A percentile compares a stretch with the other conserved stretches of the same genome.
Conservation (phyloP, 2,888 invertebrate genomes). For the Mythimna lalbum region DNA sequence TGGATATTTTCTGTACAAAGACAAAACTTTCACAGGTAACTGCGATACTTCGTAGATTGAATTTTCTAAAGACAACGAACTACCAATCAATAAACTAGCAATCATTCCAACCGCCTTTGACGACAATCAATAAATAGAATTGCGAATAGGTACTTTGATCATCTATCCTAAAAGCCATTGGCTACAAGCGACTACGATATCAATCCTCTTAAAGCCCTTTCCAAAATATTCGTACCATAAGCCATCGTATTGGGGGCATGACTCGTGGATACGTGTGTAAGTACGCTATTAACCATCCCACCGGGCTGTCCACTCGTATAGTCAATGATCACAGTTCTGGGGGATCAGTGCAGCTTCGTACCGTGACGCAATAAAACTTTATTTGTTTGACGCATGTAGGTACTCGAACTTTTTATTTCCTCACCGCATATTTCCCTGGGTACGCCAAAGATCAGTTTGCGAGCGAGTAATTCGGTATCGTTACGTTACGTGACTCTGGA, state of each 20-base stretch:
- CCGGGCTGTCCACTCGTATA: conserved; percentile 44
- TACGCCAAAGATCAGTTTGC: conserved; percentile 83
- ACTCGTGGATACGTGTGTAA: conserved; percentile 49
- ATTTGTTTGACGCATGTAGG: conserved; percentile 68
- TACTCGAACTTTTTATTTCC: conserved; percentile 71
- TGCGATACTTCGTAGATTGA: neutral
- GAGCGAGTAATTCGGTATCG: conserved; percentile 84
- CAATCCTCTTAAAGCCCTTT: conserved; percentile 50
- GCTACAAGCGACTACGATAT: conserved; percentile 27
- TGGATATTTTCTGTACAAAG: neutral
- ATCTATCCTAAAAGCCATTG: conserved; percentile 13
- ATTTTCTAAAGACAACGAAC: no score
- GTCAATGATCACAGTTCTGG: conserved; percentile 52
- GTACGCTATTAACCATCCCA: conserved; percentile 55
- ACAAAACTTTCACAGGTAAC: neutral
- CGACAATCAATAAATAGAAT: conserved; percentile 4
- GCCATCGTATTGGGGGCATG: conserved; percentile 49
- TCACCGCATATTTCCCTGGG: conserved; percentile 81
- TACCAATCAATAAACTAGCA: neutral
- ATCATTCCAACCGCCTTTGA: neutral
- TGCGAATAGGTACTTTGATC: neutral
- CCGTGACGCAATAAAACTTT: conserved; percentile 75
- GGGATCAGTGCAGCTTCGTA: conserved; percentile 53
- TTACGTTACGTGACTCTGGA: conserved; percentile 85
- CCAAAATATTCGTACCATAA: conserved; percentile 57